phyloP scores from a whole-genome alignment of 2,113 vertebrate genomes.

The Uropsilus gracilis region DNA sequence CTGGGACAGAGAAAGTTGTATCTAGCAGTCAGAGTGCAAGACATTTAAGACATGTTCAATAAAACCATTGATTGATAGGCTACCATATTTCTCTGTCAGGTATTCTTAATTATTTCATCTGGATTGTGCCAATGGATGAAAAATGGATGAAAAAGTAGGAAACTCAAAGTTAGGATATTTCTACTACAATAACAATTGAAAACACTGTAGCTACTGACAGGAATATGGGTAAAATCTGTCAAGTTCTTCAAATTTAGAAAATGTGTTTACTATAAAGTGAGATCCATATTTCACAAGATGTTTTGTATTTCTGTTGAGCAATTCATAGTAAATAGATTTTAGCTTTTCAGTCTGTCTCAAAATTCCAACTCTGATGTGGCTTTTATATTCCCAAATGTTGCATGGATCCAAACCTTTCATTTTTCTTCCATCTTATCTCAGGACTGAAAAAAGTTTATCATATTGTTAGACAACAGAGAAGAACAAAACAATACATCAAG shows the following conservation, averaged over 20 bases:
- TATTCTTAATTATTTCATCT: constrained; percentile 42
- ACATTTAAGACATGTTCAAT: background rate
- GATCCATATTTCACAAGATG: constrained; percentile 4
- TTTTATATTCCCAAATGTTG: constrained; percentile 66
- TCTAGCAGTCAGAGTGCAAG: background rate
- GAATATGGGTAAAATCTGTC: constrained; percentile 9
- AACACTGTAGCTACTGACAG: background rate
- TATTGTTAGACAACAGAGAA: constrained; percentile 76
- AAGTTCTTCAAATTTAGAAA: constrained; percentile 23
- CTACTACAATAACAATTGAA: background rate
- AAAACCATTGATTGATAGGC: background rate
- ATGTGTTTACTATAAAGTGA: constrained; percentile 28
- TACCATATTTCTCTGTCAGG: background rate
- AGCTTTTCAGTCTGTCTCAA: constrained; percentile 6
- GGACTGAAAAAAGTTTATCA: constrained; percentile 80
- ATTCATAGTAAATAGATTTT: constrained; percentile 21
- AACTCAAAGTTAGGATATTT: background rate
- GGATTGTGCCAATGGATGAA: background rate
- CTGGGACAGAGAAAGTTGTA: background rate
- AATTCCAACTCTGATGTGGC: constrained; percentile 22
- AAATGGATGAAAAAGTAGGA: background rate
- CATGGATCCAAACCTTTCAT: constrained; percentile 66
- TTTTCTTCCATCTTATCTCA: constrained; percentile 77
- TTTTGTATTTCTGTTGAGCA: constrained; percentile 56
- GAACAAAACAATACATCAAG: constrained; percentile 67